Base-by-base conservation (phyloP, 2,888 invertebrate species). In the Idaea aversata region DNA sequence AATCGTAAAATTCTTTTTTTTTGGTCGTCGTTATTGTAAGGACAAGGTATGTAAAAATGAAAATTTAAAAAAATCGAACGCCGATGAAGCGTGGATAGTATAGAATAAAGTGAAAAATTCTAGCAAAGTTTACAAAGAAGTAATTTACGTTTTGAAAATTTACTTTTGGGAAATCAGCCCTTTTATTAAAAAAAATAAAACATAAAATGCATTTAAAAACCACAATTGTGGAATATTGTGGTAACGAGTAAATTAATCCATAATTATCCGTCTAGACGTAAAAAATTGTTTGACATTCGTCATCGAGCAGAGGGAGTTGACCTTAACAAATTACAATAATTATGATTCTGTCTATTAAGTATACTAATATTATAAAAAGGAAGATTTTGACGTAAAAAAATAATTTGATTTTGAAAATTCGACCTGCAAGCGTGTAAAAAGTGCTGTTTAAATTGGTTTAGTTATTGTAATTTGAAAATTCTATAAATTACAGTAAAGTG, bases 211-310 rank as follows among this genome's bases (percentile, higher is more conserved):
- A 36, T 47, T 47, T 6, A 47, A 47, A 47, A 47, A 13, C 47
- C 47, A 47, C 47, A 47, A 47, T 10, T 47, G 47, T 47, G 47
- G 47, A 47, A 47, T 47, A 34, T 34, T 59, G 36, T 35, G 15
- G 58, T 36, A 34, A 57, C 58, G 58, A 58, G 58, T 63, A 15
- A 58, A 63, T 63, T 47, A 7, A 35, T 63, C 58, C 63, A 15
- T 63, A 63, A 63, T 63, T 63, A 63, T 34, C 63, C 58, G 63
- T 63, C 63, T 63, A 63, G 63, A 63, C 63, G 34, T 63, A 57
- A 63, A 57, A 63, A 63, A 63, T 63, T 63, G 63, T 63, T 63
- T 35, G 63, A 63, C 63, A 63, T 63, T 57, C 63, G 58, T 63
- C 63, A 63, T 10, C 34, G 5, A 25, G 13, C 34, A 25, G 25